phyloP scores from a whole-genome alignment of 2,888 invertebrate species.

The Nephrotoma appendiculata region DNA sequence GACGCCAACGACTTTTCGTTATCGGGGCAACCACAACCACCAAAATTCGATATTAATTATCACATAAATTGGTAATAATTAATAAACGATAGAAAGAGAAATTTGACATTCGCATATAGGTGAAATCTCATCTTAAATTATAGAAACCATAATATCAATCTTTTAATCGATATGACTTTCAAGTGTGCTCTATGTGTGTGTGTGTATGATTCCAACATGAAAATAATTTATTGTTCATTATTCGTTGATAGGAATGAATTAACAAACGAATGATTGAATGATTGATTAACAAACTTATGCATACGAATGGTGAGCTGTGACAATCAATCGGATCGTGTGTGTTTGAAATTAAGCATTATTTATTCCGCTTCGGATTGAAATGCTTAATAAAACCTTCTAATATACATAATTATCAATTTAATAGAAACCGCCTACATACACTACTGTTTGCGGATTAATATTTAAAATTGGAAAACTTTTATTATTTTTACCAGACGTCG shows the following conservation, averaged over 20 bases:
- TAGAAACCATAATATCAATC: neutral
- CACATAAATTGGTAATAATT: no score
- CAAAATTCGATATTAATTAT: no score
- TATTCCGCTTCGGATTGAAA: neutral
- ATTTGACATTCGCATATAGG: neutral
- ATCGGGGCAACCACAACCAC: no score
- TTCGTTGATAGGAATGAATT: neutral
- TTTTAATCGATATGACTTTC: neutral
- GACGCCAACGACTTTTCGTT: no score
- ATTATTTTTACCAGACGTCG: neutral
- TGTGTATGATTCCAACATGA: neutral
- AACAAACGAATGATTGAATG: neutral
- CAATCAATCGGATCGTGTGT: neutral
- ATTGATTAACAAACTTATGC: neutral
- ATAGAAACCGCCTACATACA: neutral
- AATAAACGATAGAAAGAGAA: neutral
- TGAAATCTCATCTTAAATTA: neutral
- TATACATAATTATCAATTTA: neutral
- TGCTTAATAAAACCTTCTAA: neutral
- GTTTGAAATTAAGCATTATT: neutral
- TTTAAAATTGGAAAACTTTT: neutral
- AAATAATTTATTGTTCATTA: neutral
- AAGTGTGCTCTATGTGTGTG: neutral
- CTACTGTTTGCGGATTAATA: neutral
- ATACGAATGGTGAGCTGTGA: neutral